Evolutionary conservation across 2,888 invertebrate genomes (phyloP).

Genomic region (Diarsia rubi): DNA sequence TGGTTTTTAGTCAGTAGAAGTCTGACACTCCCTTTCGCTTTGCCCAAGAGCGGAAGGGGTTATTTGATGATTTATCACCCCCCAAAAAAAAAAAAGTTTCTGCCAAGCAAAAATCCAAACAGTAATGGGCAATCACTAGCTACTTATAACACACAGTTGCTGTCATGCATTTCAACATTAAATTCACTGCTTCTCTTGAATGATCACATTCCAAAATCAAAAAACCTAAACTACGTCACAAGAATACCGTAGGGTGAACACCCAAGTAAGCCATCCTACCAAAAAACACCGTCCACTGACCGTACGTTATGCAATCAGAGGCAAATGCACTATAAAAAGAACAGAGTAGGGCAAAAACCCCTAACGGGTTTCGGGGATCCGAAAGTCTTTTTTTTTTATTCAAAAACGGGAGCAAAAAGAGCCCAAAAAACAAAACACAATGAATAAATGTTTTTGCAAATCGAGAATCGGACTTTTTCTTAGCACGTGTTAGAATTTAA

Average conservation of each 20-base stretch:
- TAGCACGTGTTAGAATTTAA: slow-evolving; percentile 87
- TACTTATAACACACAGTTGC: not conserved
- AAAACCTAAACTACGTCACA: slow-evolving; percentile 40
- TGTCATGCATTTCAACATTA: not conserved
- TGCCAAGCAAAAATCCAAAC: too few species aligned
- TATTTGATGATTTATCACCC: too few species aligned
- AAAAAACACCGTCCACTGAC: slow-evolving; percentile 63
- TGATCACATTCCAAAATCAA: not conserved
- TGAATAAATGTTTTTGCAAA: slow-evolving; percentile 89
- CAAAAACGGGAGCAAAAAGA: slow-evolving; percentile 85
- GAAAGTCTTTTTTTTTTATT: slow-evolving; percentile 79
- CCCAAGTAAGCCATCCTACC: slow-evolving; percentile 65
- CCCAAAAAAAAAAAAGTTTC: too few species aligned
- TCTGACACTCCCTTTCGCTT: too few species aligned
- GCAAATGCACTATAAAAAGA: slow-evolving; percentile 66
- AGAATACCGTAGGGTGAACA: slow-evolving; percentile 57
- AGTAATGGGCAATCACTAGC: not conserved
- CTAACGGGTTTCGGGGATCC: slow-evolving; percentile 85
- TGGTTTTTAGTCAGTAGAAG: too few species aligned
- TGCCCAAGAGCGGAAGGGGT: too few species aligned
- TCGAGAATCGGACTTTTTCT: slow-evolving; percentile 84
- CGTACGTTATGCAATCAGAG: slow-evolving; percentile 64
- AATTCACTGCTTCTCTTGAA: not conserved
- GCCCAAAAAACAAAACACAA: slow-evolving; percentile 78
- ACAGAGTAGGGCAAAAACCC: slow-evolving; percentile 77